These are phyloP conservation scores for Chymomyza amoena DNA, from an alignment of 2,888 invertebrate species.

Conservation along the genomic window DNA sequence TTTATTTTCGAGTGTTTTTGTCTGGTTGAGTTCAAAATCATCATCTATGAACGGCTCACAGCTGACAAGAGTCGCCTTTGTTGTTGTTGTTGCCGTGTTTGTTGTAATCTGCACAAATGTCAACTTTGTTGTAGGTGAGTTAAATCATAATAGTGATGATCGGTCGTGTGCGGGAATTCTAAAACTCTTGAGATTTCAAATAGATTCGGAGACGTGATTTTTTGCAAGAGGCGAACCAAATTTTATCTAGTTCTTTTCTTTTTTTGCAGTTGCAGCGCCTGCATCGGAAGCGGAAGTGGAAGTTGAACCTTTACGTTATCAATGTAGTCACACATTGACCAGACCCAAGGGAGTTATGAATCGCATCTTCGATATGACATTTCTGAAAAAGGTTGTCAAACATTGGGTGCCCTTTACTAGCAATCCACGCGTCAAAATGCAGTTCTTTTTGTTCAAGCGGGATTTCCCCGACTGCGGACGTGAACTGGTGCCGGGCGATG, in stretches of 20 bases:
- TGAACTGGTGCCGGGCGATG: conserved; percentile 65
- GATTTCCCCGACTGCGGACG: conserved; percentile 75
- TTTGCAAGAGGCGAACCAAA: not conserved
- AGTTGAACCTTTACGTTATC: not conserved
- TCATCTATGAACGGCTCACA: conserved; percentile 12
- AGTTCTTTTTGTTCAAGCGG: conserved; percentile 74
- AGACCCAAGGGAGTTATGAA: conserved; percentile 55
- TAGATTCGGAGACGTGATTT: too few relatives aligned
- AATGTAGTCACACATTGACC: conserved; percentile 67
- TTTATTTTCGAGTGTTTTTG: conserved; percentile 11
- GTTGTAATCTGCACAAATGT: not conserved
- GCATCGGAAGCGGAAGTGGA: conserved; percentile 28
- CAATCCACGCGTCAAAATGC: conserved; percentile 67
- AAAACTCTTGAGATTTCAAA: too few relatives aligned
- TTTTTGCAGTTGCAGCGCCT: conserved; percentile 9
- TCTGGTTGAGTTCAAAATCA: not conserved
- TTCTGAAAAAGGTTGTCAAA: conserved; percentile 73
- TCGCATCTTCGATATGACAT: conserved; percentile 65
- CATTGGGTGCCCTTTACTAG: conserved; percentile 70
- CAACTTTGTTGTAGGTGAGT: not conserved
- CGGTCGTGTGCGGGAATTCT: too few relatives aligned
- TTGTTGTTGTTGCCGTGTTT: not conserved
- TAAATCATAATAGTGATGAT: not conserved
- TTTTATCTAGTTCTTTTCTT: not conserved
- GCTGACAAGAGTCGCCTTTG: not conserved